Conservation (phyloP, 2,113 vertebrate species). For the Romanogobio albipinnatus region DNA sequence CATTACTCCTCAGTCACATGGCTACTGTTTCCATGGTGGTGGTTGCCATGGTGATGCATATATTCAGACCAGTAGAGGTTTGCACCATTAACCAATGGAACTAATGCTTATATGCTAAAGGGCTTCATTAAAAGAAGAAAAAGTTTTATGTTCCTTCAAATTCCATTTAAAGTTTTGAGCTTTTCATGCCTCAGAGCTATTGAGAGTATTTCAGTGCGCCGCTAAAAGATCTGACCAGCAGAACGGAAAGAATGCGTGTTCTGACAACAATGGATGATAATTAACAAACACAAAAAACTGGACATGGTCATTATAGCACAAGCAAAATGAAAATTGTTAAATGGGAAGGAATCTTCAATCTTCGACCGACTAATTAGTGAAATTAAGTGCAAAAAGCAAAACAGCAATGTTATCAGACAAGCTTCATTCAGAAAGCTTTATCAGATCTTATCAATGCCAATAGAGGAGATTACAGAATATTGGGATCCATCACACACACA, state of each 20-base stretch:
- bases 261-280: conserved; percentile 6
- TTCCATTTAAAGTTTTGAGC: conserved; percentile 32
- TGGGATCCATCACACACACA: neutral
- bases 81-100: conserved; percentile 9
- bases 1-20: conserved; percentile 47
- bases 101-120: conserved; percentile 3
- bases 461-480: conserved; percentile 4
- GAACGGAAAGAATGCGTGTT: conserved; percentile 5
- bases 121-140: conserved; percentile 16
- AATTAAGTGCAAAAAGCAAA: neutral
- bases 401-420: neutral
- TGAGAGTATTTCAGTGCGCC: neutral
- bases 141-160: conserved; percentile 16
- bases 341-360: neutral
- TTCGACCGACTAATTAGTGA: neutral
- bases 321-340: conserved; percentile 13
- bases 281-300: conserved; percentile 18
- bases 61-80: conserved; percentile 31
- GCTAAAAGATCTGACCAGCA: conserved; percentile 14
- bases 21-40: conserved; percentile 52
- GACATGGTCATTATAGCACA: conserved; percentile 11
- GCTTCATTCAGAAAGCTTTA: conserved; percentile 23
- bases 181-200: conserved; percentile 34
- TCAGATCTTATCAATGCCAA: neutral
- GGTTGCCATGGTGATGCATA: conserved; percentile 46